Percentiles rank a stretch among this genome's conserved stretches.
Conservation (phyloP, 1,140 invertebrate species). For the Schlechtendalia chinensis region DNA sequence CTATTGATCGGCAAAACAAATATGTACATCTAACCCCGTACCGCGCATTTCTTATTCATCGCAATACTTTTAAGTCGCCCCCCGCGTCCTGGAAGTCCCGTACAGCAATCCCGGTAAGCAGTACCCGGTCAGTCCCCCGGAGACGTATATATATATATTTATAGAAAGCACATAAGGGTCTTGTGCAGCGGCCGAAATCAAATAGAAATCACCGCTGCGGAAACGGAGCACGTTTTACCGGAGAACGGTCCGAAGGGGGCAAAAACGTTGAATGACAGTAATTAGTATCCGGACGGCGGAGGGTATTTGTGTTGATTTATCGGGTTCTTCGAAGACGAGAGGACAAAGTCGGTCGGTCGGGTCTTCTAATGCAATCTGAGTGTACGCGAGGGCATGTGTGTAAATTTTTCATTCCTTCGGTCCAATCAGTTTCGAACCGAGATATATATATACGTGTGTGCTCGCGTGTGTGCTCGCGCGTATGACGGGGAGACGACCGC, state of each 20-base stretch:
- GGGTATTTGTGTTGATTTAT: conserved; percentile 45
- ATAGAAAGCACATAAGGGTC: neutral
- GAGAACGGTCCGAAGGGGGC: conserved; percentile 16
- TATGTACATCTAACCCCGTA: too few relatives aligned
- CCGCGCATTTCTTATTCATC: conserved; percentile 9
- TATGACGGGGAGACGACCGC: neutral
- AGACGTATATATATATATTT: neutral
- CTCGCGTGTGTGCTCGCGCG: too few relatives aligned
- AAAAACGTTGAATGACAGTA: conserved; percentile 50
- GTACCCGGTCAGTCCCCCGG: conserved; percentile 4
- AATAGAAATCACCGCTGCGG: conserved; percentile 47
- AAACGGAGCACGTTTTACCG: conserved; percentile 44
- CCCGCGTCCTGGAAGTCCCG: neutral
- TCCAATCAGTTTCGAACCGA: conserved; percentile 40
- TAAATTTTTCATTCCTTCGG: conserved; percentile 43
- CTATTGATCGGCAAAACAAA: too few relatives aligned
- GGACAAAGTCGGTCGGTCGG: conserved; percentile 41
- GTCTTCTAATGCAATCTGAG: conserved; percentile 44
- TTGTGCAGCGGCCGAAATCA: neutral
- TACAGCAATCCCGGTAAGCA: neutral
- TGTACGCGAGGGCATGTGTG: neutral
- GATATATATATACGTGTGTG: too few relatives aligned
- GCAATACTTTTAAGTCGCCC: neutral
- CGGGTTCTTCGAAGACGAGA: conserved; percentile 39
- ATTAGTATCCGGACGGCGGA: conserved; percentile 31